Conservation (phyloP, 2,888 invertebrate genomes). For the Platerodrilus igneus region DNA sequence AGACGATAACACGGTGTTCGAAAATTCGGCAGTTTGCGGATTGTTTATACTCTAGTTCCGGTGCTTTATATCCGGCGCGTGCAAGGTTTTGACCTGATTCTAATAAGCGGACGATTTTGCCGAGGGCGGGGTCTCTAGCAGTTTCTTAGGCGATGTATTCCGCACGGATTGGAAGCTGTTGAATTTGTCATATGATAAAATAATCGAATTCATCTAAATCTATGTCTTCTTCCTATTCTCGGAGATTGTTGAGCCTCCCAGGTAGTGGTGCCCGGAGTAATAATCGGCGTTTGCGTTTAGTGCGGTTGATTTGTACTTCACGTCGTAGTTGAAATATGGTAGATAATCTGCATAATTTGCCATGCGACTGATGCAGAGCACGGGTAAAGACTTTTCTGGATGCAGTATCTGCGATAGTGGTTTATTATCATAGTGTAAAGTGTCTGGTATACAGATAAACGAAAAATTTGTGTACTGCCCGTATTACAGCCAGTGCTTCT, state of each 20-base stretch:
- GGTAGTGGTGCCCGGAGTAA: too few species aligned
- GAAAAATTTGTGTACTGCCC: slow-evolving; percentile 19
- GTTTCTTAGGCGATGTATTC: slow-evolving; percentile 8
- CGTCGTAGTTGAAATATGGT: too few species aligned
- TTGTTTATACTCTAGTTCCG: too few species aligned
- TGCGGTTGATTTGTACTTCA: too few species aligned
- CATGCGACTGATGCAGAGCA: slow-evolving; percentile 26
- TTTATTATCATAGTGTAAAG: slow-evolving; percentile 23
- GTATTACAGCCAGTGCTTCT: slow-evolving; percentile 21
- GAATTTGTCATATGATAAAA: too few species aligned
- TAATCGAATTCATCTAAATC: too few species aligned
- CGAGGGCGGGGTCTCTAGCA: slow-evolving; percentile 7
- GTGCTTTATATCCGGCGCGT: too few species aligned
- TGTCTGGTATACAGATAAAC: slow-evolving; percentile 22
- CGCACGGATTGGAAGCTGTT: slow-evolving; percentile 15
- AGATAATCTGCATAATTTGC: slow-evolving; percentile 8
- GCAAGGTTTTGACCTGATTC: slow-evolving; percentile 6
- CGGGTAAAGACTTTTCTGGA: slow-evolving; percentile 20
- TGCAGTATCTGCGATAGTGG: slow-evolving; percentile 25
- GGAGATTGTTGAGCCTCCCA: too few species aligned
- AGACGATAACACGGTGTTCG: slow-evolving; percentile 27
- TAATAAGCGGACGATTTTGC: slow-evolving; percentile 5
- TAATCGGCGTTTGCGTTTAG: too few species aligned
- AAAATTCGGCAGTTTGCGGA: too few species aligned
- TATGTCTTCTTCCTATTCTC: too few species aligned